phyloP scores from a whole-genome alignment of 2,888 invertebrate genomes.

The Troilus luridus region DNA sequence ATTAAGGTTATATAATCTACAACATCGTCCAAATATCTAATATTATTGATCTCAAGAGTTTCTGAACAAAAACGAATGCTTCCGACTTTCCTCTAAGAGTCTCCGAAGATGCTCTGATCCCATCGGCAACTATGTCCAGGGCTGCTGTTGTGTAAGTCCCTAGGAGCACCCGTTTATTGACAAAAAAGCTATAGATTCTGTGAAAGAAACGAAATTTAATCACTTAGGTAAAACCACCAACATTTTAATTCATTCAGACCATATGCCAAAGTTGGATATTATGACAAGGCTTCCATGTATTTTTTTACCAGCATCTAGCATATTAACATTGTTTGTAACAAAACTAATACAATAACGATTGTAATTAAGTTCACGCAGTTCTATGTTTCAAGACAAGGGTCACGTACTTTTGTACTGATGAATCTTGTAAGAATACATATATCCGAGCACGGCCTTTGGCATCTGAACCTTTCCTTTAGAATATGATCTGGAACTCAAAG shows the following conservation, averaged over 20 bases:
- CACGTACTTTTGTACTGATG: conserved; percentile 13
- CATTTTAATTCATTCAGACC: not conserved
- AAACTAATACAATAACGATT: too few relatives aligned
- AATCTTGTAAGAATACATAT: conserved; percentile 34
- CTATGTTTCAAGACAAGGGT: not conserved
- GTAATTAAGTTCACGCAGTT: not conserved
- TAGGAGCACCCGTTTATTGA: not conserved
- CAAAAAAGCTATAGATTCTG: too few relatives aligned
- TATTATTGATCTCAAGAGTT: conserved; percentile 21
- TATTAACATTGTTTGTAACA: too few relatives aligned
- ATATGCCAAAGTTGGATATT: too few relatives aligned
- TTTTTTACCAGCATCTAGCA: too few relatives aligned
- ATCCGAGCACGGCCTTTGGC: not conserved
- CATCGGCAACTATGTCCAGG: conserved; percentile 28
- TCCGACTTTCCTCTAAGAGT: conserved; percentile 27
- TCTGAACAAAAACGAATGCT: conserved; percentile 20
- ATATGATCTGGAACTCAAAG: conserved; percentile 7
- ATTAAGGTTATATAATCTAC: too few relatives aligned
- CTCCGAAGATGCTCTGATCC: not conserved
- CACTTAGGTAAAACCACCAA: too few relatives aligned
- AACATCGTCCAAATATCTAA: not conserved
- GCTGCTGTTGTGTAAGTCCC: conserved; percentile 15
- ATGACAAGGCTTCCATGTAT: too few relatives aligned
- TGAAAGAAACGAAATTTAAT: too few relatives aligned
- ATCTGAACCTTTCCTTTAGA: conserved; percentile 32